phyloP scores from a whole-genome alignment of 2,888 invertebrate genomes.

The Apamea anceps region DNA sequence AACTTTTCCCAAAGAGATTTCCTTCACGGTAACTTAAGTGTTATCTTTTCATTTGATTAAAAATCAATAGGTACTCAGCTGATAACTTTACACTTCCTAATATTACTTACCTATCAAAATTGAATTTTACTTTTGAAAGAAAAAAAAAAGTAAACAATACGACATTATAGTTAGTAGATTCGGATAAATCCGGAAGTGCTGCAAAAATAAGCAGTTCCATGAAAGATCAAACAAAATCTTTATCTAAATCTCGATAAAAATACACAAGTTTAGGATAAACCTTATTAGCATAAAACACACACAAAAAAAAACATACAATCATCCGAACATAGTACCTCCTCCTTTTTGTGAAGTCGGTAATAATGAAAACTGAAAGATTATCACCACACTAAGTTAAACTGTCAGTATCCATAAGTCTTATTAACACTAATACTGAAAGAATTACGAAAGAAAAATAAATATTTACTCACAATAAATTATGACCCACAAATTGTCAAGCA shows the following conservation, averaged over 20 bases:
- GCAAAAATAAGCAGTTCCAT: background rate
- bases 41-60: background rate
- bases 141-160: background rate
- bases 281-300: background rate
- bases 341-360: too few species aligned
- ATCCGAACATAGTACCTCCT: too few species aligned
- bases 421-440: background rate
- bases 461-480: slow-evolving; percentile 57
- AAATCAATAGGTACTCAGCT: background rate
- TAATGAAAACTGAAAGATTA: background rate
- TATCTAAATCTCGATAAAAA: background rate
- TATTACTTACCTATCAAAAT: background rate
- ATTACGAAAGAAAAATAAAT: slow-evolving; percentile 25
- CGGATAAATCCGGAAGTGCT: background rate
- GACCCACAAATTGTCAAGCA: slow-evolving; percentile 51
- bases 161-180: too few species aligned
- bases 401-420: background rate
- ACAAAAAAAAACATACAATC: too few species aligned
- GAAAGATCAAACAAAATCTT: background rate
- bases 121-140: background rate
- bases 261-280: background rate
- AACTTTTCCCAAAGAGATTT: background rate
- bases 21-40: background rate
- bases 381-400: background rate
- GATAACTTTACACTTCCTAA: background rate